Evolutionary conservation across 2,888 invertebrate genomes (phyloP), one percentile per base, ranked within the genome.

Genomic region (Caprella mutica): DNA sequence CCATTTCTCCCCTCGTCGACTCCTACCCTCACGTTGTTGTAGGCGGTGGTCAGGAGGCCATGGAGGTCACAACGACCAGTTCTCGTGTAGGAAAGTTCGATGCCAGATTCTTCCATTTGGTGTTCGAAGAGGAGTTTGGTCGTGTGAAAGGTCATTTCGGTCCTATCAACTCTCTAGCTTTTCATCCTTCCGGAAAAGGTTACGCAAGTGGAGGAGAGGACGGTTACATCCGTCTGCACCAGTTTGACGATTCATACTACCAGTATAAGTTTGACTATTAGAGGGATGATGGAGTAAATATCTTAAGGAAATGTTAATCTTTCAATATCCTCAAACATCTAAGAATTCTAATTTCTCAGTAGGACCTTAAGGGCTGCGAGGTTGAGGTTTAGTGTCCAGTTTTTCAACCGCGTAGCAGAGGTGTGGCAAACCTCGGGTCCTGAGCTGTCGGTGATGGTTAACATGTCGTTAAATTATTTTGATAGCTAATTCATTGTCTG

Each of bases 141-240:
- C 79, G 93, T 61, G 84, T 99, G n/a, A 98, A 97, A 73, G 97
- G 97, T 57, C 98, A 99, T 76, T 99, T 99, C 72, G 98, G 98
- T 68, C 98, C 98, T 1, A 98, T 99, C 70, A 98, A 99, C 80
- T 92, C 92, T 75, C 81, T 97, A 68, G 86, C 90, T 51, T 98
- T 97, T 78, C 94, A 96, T 76, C 98, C 98, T 1, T 92, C 93
- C 77, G 98, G 98, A 52, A 88, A 85, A 72, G 90, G 92, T 71
- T 93, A 91, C 73, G 87, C 89, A 58, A 92, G 93, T 52, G 98
- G 98, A 24, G 97, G 96, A 71, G 98, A 99, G 77, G 98, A 99
- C 74, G 98, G 98, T 77, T 96, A 92, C 72, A 86, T 97, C 46
- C 80, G 97, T 70, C 83, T 98, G 56, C 94, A 98, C 75, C 83